A percentile compares a stretch with the other conserved stretches of the same genome.
Evolutionary conservation across 2,113 vertebrate genomes (phyloP).

Genomic region (Camelus dromedarius): DNA sequence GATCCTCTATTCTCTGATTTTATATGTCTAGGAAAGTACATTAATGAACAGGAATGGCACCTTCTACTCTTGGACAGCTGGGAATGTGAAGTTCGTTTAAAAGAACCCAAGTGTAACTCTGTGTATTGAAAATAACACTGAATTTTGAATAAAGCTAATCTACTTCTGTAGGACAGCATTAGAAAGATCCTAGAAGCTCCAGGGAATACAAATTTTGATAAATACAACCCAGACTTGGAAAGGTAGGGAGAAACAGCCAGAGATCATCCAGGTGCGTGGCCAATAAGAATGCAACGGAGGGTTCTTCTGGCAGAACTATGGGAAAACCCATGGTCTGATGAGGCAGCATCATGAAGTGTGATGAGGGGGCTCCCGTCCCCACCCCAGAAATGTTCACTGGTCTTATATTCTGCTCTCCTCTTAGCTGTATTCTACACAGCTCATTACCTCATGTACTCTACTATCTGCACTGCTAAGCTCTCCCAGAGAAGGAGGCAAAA

Average conservation of each 20-base stretch:
- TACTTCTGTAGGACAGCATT: background rate
- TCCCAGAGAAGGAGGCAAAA: slow-evolving; percentile 59
- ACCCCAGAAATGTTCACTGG: background rate
- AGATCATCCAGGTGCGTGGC: background rate
- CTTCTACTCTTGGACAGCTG: background rate
- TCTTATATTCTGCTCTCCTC: background rate
- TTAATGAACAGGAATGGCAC: background rate
- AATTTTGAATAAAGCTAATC: background rate
- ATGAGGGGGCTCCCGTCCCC: background rate
- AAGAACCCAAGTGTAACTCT: background rate
- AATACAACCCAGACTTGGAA: background rate
- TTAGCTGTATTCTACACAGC: background rate
- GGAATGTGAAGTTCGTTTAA: background rate
- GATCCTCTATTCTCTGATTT: background rate
- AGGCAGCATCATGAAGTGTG: background rate
- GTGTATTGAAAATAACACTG: background rate
- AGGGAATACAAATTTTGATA: background rate
- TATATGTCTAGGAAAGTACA: background rate
- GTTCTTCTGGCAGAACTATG: background rate
- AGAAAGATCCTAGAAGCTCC: background rate
- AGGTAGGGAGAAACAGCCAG: background rate
- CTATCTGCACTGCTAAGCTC: background rate
- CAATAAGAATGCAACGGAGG: background rate
- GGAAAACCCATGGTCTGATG: background rate
- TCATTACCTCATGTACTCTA: slow-evolving; percentile 9